Base-by-base conservation (phyloP, 2,888 invertebrate genomes). In the Sipha maydis region DNA sequence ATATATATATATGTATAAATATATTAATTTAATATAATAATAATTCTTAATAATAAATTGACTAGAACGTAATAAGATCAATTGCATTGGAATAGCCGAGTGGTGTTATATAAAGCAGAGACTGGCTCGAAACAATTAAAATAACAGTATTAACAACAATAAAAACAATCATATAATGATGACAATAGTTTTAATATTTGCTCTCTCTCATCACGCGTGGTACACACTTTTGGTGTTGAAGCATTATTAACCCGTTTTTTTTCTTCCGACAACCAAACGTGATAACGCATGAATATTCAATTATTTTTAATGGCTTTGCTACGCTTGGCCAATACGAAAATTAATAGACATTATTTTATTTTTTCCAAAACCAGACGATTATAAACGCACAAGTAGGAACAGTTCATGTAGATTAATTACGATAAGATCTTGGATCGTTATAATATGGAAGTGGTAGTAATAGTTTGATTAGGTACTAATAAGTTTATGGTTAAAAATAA, bases 61-160 rank as follows among this genome's bases (percentile, higher is more conserved):
- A 88, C 88, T 88, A 88, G 88, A 88, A 88, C 48, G 48, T 67
- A 75, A 82, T 80, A 88, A 82, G 88, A 88, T 88, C 80, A 82
- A 82, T 88, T 61, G 67, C 85, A n/a, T 85, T 41, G 85, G 67
- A 84, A 85, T 85, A 69, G 28, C 56, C 31, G 28, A 71, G 7
- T 61, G 25, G 61, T 61, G 61, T 61, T 61, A 21, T 19, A 14
- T 61, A 21, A 5, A 61, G 61, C 61, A 61, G 61, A 61, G 21
- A 61, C 61, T 61, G 61, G 61, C 61, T 25, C 61, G 61, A 25
- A 21, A 61, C 61, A 7, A 19, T 4, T 0, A 61, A 5, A 48
- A 11, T 48, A 48, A 48, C 48, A 48, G 5, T 9, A 48, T 48
- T 48, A 41, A 41, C 7, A 41, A 41, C 7, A 41, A 41, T 41